These are phyloP conservation scores for Tautogolabrus adspersus DNA, from an alignment of 2,113 vertebrate genomes.

Conservation along the genomic window DNA sequence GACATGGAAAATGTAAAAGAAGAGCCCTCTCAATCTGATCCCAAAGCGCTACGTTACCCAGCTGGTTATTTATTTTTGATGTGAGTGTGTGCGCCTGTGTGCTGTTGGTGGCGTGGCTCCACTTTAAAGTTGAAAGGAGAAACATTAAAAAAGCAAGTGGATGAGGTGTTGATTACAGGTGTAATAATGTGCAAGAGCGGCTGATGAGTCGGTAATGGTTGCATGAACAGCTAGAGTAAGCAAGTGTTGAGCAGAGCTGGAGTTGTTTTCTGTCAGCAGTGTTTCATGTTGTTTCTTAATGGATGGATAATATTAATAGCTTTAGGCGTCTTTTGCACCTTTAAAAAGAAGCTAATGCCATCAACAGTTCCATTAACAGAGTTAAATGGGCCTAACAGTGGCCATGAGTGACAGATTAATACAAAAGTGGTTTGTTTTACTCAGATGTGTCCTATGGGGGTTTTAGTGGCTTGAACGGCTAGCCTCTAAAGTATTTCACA, in stretches of 20 bases:
- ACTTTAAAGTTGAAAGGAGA: conserved; percentile 49
- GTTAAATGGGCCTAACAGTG: no score
- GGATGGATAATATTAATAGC: background rate
- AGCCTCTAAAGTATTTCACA: no score
- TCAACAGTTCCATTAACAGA: no score
- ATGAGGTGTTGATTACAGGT: conserved; percentile 27
- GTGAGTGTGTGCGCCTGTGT: background rate
- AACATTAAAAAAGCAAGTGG: background rate
- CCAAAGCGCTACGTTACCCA: conserved; percentile 5
- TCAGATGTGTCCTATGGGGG: no score
- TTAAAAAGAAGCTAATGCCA: background rate
- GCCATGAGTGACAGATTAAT: no score
- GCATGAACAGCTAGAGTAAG: background rate
- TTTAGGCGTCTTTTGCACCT: background rate
- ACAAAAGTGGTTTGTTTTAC: no score
- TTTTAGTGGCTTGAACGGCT: no score
- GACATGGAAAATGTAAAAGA: conserved; percentile 49
- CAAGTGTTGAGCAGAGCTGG: background rate
- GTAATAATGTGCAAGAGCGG: background rate
- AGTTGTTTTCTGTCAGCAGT: background rate
- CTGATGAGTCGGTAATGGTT: background rate
- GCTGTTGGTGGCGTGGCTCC: conserved; percentile 3
- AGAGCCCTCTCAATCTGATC: conserved; percentile 20
- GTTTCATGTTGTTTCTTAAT: background rate
- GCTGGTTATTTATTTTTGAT: conserved; percentile 50